These are phyloP conservation scores for Meloidogyne floridensis DNA, from an alignment of 1,140 invertebrate species.

Conservation along the genomic window DNA sequence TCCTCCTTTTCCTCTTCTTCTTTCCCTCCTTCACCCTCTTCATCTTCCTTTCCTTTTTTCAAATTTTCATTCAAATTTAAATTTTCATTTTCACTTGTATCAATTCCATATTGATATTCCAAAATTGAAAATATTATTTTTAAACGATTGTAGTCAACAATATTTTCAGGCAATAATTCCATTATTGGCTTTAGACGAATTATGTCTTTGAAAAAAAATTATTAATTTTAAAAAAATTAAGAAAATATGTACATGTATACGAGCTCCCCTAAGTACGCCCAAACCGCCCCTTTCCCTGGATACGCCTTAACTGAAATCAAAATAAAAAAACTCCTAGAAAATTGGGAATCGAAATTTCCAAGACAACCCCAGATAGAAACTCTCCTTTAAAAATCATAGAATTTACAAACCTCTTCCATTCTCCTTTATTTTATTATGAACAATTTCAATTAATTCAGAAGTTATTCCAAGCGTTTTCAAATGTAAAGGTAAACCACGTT, in stretches of 20 bases:
- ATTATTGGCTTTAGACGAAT: constrained; percentile 38
- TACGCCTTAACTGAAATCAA: too few relatives aligned
- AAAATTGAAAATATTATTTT: constrained; percentile 37
- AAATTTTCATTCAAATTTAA: neutral
- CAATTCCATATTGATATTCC: constrained; percentile 44
- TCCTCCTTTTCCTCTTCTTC: neutral
- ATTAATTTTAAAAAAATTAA: neutral
- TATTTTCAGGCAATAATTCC: constrained; percentile 31
- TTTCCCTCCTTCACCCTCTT: neutral
- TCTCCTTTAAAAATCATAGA: neutral
- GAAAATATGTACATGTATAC: neutral
- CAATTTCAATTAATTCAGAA: constrained; percentile 8
- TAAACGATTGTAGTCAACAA: constrained; percentile 33
- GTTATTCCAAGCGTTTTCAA: constrained; percentile 26
- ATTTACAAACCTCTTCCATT: constrained; percentile 27
- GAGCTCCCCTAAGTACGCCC: neutral
- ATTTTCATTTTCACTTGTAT: neutral
- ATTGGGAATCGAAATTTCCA: too few relatives aligned
- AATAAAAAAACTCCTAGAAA: too few relatives aligned
- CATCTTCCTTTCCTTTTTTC: neutral
- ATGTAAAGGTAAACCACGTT: constrained; percentile 31
- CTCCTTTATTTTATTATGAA: constrained; percentile 24
- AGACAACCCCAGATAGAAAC: too few relatives aligned
- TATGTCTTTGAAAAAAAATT: constrained; percentile 34
- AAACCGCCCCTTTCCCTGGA: too few relatives aligned